Conservation (phyloP, 2,888 invertebrate species). For the Stenoptilia bipunctidactyla region DNA sequence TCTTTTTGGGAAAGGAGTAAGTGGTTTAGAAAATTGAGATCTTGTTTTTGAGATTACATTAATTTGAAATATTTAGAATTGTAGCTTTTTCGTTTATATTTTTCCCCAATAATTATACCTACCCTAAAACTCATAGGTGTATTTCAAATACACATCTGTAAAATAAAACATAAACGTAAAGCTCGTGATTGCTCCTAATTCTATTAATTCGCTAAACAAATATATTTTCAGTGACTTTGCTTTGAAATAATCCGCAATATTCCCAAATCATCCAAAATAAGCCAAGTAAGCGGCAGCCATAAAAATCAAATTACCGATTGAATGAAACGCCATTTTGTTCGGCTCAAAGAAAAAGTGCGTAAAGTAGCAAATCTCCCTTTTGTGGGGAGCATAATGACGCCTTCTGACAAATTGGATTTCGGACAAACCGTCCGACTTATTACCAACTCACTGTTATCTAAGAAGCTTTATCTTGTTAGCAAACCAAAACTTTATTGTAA, state of each 20-base stretch:
- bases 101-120: too few relatives aligned
- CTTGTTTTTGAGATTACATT: too few relatives aligned
- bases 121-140: too few relatives aligned
- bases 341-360: slow-evolving; percentile 10
- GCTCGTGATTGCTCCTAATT: too few relatives aligned
- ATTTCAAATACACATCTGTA: too few relatives aligned
- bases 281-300: slow-evolving; percentile 10
- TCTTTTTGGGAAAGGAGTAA: neutral
- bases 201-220: too few relatives aligned
- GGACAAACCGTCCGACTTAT: slow-evolving; percentile 41
- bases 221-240: too few relatives aligned
- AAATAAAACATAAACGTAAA: too few relatives aligned
- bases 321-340: slow-evolving; percentile 22
- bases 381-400: slow-evolving; percentile 22
- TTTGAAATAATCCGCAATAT: neutral
- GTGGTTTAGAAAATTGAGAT: too few relatives aligned
- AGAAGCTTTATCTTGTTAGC: neutral
- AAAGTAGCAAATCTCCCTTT: slow-evolving; percentile 19
- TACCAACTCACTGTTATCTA: slow-evolving; percentile 25
- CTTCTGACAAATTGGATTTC: slow-evolving; percentile 45
- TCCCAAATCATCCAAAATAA: slow-evolving; percentile 3
- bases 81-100: too few relatives aligned
- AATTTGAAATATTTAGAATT: too few relatives aligned
- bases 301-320: slow-evolving; percentile 27
- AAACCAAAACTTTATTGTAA: slow-evolving; percentile 6